phyloP scores from a whole-genome alignment of 1,140 invertebrate genomes.

The Brachionus manjavacas region DNA sequence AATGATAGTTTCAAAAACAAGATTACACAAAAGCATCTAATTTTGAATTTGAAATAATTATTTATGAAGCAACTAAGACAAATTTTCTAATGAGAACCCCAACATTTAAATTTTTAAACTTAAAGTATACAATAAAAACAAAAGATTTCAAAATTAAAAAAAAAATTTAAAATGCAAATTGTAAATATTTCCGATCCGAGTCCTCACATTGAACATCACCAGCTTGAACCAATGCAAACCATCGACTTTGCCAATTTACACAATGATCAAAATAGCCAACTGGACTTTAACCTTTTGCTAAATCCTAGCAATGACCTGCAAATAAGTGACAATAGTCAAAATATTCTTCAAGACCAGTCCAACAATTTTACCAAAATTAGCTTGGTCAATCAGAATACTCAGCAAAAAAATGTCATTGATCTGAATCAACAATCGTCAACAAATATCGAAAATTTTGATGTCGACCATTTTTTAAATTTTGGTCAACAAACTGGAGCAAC shows the following conservation, averaged over 20 bases:
- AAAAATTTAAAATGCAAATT: not conserved
- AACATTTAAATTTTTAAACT: not conserved
- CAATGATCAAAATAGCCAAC: not conserved
- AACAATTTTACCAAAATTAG: slow-evolving; percentile 16
- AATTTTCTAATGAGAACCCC: not conserved
- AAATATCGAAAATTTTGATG: slow-evolving; percentile 4
- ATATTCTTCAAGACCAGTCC: not conserved
- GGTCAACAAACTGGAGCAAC: not conserved
- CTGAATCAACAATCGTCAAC: not conserved
- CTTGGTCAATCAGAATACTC: not conserved
- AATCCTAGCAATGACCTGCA: not conserved
- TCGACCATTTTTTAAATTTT: not conserved
- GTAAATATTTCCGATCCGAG: not conserved
- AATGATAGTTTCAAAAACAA: no score
- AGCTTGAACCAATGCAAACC: not conserved
- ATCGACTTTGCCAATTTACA: not conserved
- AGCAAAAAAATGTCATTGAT: slow-evolving; percentile 9
- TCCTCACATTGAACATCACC: not conserved
- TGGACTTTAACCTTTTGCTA: not conserved
- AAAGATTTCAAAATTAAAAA: not conserved
- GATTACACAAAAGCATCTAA: no score
- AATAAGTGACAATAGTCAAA: not conserved
- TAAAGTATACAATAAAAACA: not conserved
- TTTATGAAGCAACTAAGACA: not conserved
- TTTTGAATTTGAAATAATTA: no score